Evolutionary conservation across 2,113 vertebrate species (phyloP).

Genomic region (Gymnocephalus cernua): DNA sequence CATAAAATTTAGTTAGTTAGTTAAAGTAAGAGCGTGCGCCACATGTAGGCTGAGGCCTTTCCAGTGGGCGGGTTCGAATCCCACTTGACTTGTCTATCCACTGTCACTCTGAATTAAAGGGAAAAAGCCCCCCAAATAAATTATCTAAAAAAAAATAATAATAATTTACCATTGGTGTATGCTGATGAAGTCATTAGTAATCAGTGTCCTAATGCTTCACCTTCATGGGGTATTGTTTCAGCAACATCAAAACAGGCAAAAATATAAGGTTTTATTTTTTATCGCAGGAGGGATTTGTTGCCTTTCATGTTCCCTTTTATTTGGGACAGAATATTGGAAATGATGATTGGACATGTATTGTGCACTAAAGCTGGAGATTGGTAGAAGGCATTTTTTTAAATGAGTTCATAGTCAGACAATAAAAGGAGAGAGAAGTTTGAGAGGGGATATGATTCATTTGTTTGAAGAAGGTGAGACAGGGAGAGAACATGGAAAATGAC

Average conservation of each 20-base stretch:
- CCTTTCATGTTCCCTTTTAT: too few species aligned
- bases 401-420: not conserved
- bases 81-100: too few species aligned
- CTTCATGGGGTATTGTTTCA: not conserved
- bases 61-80: too few species aligned
- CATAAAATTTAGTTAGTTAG: too few species aligned
- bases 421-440: not conserved
- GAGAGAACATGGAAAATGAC: conserved; percentile 14
- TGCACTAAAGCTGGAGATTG: not conserved
- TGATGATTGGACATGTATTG: not conserved
- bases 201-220: not conserved
- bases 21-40: too few species aligned
- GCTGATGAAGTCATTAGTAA: not conserved
- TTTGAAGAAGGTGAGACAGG: conserved; percentile 4
- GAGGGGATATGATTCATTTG: conserved; percentile 29
- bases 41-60: too few species aligned
- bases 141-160: too few species aligned
- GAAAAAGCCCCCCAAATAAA: too few species aligned
- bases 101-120: too few species aligned
- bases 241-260: not conserved
- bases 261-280: too few species aligned
- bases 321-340: not conserved
- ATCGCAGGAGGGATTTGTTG: too few species aligned
- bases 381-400: not conserved
- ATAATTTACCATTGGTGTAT: too few species aligned